These are phyloP conservation scores for Penelope pileata DNA, from an alignment of 2,113 vertebrate genomes.

Conservation along the genomic window DNA sequence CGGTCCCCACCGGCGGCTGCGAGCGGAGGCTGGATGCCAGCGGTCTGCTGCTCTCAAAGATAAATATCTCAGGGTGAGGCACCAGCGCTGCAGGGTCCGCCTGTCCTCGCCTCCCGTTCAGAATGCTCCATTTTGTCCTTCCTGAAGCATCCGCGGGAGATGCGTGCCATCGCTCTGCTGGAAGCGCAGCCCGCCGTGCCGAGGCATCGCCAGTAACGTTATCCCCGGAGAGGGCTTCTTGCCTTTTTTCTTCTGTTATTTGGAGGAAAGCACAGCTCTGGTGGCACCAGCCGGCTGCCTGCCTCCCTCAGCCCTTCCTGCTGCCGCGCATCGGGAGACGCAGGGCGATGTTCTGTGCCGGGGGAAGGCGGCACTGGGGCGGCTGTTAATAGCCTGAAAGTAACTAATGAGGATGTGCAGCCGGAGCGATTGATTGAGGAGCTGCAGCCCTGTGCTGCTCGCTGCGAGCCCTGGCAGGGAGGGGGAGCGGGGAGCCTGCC, in stretches of 20 bases:
- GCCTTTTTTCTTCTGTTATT: neutral
- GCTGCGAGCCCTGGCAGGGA: slow-evolving; percentile 72
- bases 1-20: slow-evolving; percentile 8
- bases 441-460: slow-evolving; percentile 82
- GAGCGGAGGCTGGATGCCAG: slow-evolving; percentile 1
- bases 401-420: slow-evolving; percentile 87
- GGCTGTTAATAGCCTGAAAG: slow-evolving; percentile 82
- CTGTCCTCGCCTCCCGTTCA: neutral
- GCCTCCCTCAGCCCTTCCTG: slow-evolving; percentile 50
- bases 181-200: slow-evolving; percentile 20
- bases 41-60: neutral
- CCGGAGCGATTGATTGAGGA: slow-evolving; percentile 88
- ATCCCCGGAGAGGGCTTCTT: slow-evolving; percentile 46
- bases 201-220: slow-evolving; percentile 36
- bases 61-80: neutral
- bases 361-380: slow-evolving; percentile 63
- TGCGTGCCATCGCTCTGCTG: neutral
- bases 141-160: slow-evolving; percentile 40
- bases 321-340: slow-evolving; percentile 51
- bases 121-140: slow-evolving; percentile 49
- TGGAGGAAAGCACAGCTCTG: slow-evolving; percentile 55
- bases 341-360: slow-evolving; percentile 57
- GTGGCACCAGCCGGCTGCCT: slow-evolving; percentile 62
- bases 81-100: neutral
- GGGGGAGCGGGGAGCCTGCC: slow-evolving; percentile 66